Conservation (phyloP, 2,888 invertebrate species). For the Ariolimax columbianus region DNA sequence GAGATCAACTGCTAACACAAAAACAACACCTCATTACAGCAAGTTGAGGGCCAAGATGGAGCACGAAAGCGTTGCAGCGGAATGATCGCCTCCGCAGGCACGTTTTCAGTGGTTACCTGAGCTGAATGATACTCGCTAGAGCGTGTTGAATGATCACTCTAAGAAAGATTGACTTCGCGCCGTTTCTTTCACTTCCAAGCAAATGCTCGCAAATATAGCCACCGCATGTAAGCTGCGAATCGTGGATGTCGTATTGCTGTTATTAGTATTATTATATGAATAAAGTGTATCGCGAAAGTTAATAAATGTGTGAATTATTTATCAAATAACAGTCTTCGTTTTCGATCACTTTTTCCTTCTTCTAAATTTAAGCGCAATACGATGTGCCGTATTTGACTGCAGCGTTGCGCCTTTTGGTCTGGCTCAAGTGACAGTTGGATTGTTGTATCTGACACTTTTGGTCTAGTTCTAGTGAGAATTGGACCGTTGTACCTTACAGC, state of each 20-base stretch:
- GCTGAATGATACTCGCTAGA: not conserved
- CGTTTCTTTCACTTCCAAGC: not conserved
- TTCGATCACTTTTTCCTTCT: too few species aligned
- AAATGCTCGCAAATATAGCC: not conserved
- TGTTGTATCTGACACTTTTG: too few species aligned
- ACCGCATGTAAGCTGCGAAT: not conserved
- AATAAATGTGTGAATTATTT: not conserved
- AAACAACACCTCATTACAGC: not conserved
- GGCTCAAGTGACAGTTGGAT: too few species aligned
- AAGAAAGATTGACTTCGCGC: not conserved
- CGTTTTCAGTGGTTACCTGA: constrained; percentile 17
- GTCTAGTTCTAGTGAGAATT: too few species aligned
- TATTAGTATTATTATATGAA: not conserved
- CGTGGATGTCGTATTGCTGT: not conserved
- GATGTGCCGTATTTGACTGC: too few species aligned
- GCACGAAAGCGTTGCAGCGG: not conserved
- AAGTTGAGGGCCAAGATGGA: not conserved
- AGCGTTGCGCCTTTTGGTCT: too few species aligned
- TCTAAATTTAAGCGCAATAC: too few species aligned
- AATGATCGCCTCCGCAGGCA: not conserved
- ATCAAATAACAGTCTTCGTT: too few species aligned
- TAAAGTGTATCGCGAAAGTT: too few species aligned
- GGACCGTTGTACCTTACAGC: too few species aligned
- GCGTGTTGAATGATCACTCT: not conserved
- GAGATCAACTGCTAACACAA: not conserved